phyloP scores from a whole-genome alignment of 2,888 invertebrate genomes.

The Eucera pruinosa region DNA sequence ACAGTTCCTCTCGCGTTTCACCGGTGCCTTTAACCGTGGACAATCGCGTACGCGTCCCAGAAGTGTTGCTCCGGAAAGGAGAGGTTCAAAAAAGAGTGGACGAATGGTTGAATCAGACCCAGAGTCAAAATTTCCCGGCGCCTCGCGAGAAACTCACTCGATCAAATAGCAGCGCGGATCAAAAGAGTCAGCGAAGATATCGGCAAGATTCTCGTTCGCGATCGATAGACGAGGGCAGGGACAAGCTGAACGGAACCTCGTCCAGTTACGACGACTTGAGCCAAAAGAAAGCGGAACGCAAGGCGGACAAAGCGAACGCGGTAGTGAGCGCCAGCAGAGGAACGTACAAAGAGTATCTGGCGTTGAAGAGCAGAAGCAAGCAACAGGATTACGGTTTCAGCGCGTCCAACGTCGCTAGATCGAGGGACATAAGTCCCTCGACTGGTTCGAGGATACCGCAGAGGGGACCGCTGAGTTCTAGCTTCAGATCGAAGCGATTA shows the following conservation, averaged over 20 bases:
- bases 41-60: conserved; percentile 64
- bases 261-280: conserved; percentile 79
- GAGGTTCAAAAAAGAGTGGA: conserved; percentile 80
- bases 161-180: conserved; percentile 79
- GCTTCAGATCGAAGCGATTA: conserved; percentile 59
- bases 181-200: conserved; percentile 71
- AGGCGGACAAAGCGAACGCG: conserved; percentile 67
- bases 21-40: conserved; percentile 25
- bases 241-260: conserved; percentile 73
- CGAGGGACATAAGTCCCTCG: conserved; percentile 65
- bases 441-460: conserved; percentile 73
- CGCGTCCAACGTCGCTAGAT: conserved; percentile 46
- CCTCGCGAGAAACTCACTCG: conserved; percentile 72
- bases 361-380: conserved; percentile 61
- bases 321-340: conserved; percentile 71
- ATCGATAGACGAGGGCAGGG: conserved; percentile 71
- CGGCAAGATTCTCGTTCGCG: conserved; percentile 72
- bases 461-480: conserved; percentile 64
- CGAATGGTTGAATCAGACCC: conserved; percentile 79
- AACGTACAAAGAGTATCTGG: conserved; percentile 75
- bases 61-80: conserved; percentile 76
- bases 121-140: conserved; percentile 71
- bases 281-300: conserved; percentile 65
- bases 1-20: conserved; percentile 5
- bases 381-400: conserved; percentile 72